Conservation (phyloP, 2,113 vertebrate genomes). For the Nannospalax galili region DNA sequence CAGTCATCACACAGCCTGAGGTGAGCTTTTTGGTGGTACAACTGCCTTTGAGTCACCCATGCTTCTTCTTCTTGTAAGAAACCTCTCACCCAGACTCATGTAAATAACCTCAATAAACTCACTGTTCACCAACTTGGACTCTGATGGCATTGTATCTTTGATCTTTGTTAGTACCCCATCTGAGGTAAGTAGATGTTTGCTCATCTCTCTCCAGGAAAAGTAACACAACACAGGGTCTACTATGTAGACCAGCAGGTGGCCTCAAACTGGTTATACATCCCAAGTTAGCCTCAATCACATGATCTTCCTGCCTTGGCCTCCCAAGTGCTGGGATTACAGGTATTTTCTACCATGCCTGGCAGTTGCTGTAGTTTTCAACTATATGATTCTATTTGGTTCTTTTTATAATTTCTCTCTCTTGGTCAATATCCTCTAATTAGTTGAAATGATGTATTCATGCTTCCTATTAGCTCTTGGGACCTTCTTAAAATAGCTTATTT, state of each 20-base stretch:
- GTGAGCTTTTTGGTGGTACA: too few species aligned
- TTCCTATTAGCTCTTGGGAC: not conserved
- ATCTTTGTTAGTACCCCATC: too few species aligned
- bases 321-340: not conserved
- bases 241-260: not conserved
- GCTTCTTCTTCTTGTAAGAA: too few species aligned
- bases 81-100: too few species aligned
- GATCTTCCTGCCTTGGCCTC: not conserved
- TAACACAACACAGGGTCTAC: not conserved
- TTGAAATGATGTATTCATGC: not conserved
- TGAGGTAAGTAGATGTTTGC: not conserved
- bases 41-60: too few species aligned
- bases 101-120: too few species aligned
- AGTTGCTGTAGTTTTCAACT: not conserved
- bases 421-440: not conserved
- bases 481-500: not conserved
- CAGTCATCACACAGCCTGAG: too few species aligned
- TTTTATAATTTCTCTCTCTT: not conserved
- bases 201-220: not conserved
- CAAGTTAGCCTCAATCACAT: not conserved
- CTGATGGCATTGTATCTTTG: too few species aligned
- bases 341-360: not conserved
- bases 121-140: too few species aligned
- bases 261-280: not conserved
- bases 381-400: not conserved